Evolutionary conservation across 1,140 invertebrate genomes (phyloP), one percentile per base, ranked within the genome.

Genomic region (Drosophila chauvacae): DNA sequence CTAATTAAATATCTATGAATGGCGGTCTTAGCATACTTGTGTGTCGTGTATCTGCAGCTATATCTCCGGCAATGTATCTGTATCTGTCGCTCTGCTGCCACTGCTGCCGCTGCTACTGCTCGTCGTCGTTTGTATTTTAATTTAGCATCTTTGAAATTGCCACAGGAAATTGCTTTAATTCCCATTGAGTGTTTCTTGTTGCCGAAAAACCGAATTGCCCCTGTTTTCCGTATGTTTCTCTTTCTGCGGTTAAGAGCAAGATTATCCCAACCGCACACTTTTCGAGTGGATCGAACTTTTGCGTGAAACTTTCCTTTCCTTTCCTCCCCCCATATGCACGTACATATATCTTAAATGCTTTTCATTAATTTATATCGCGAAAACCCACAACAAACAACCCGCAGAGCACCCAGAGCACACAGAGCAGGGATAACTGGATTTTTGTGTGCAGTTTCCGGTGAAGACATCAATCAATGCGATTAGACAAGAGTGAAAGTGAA

Each of bases 1-100:
- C 90, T 91, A 91, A 91, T 91, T 91, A 91, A 91, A 90, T 91
- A 91, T 91, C 90, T 91, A 91, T 90, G 90, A 91, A 90, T 91
- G 90, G 85, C 90, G 85, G 90, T 80, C 80, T 60, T 70, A 48
- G 70, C 66, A 78, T 64, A 63, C 41, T 58, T 47, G 45, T 61
- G 51, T 53, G 44, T 64, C 28, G 47, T 51, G 28, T 57, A 55
- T 55, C 26, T 62, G 42, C 73, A 68, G 51, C 65, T 77, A 37
- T 30, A 41, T 16, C 48, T 55, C 9, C 28, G 20, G 14, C 45
- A 45, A 23, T 65, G 44, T 44, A 39, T 41, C 35, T 68, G 41
- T 50, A 44, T 50, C 59, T 37, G 18, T 30, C 23, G 30, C 26
- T 45, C 42, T 26, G 41, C 35, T 16, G n/a, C 9, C 10, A 2